Base-by-base conservation (phyloP, 2,113 vertebrate species). In the Corythornis cristatus region DNA sequence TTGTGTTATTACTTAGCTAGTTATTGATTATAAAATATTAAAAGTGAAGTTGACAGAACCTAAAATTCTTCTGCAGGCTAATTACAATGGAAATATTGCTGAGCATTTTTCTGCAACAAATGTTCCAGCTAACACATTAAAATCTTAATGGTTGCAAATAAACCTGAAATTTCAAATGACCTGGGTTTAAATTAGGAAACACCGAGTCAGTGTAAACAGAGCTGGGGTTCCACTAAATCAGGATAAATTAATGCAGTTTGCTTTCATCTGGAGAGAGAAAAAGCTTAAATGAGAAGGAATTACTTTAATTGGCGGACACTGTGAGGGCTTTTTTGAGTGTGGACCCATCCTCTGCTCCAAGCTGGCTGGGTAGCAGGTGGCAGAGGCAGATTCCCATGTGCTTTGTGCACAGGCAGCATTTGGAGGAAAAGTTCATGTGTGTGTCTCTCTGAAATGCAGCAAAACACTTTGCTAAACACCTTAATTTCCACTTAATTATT, bases 11-110 rank as follows among this genome's bases (percentile, higher is more conserved):
- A 71, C 77, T 90, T 86, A 88, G 56, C 46, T 33, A 48, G 23
- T 33, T 83, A 73, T 93, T 79, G 91, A 87, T 80, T 83, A 93
- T 71, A 76, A 93, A 93, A 91, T 83, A 95, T 75, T 94, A 77
- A 74, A 87, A 87, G 82, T 64, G 46, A 81, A 76, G 77, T 75
- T 80, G 79, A 56, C 64, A 71, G 82, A 70, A 75, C 37, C 35
- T 28, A 46, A 83, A 71, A 64, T 46, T 77, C 33, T 60, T 86
- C 61, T 83, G 84, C 43, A 60, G 73, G 40, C 45, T 96, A 88
- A 88, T 88, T 88, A 37, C 66, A 56, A 91, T 48, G 64, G 58
- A 89, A 83, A 78, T 8, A 67, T 40, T 15, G 15, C 33, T 96
- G 71, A 51, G 84, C 43, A 20, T 54, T 61, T 83, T 65, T 75